Percentiles rank a stretch among this genome's conserved stretches.
Evolutionary conservation across 2,888 invertebrate genomes (phyloP).

Genomic region (Pachycephus smyrnensis): DNA sequence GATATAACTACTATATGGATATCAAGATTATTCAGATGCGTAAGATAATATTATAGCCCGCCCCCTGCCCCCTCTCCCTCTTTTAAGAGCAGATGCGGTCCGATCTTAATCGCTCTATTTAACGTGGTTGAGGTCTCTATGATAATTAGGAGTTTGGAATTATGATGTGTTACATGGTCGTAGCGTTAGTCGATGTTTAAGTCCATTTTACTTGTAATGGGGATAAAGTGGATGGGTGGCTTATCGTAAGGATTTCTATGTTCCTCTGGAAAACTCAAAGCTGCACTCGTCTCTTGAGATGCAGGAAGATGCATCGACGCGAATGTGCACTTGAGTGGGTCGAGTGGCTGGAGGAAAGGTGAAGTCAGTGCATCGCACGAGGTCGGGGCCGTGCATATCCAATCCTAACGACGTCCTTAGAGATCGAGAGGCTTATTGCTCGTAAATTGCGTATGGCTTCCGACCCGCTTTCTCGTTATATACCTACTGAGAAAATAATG

Average conservation of each 20-base stretch:
- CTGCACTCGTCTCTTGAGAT: conserved; percentile 19
- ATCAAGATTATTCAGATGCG: not conserved
- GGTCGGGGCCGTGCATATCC: conserved; percentile 61
- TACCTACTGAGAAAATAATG: conserved; percentile 15
- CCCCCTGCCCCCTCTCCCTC: too few relatives aligned
- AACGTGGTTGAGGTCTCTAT: not conserved
- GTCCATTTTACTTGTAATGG: not conserved
- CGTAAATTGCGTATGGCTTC: conserved; percentile 59
- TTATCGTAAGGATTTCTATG: not conserved
- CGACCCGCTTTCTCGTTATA: conserved; percentile 58
- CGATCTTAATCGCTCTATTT: not conserved
- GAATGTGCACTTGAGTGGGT: conserved; percentile 11
- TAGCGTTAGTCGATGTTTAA: not conserved
- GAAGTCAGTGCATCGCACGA: conserved; percentile 53
- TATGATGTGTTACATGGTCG: not conserved
- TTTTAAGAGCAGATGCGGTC: too few relatives aligned
- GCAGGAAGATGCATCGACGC: conserved; percentile 16
- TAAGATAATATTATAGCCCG: not conserved
- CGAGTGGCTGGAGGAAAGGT: conserved; percentile 44
- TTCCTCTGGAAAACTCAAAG: not conserved
- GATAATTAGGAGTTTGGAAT: not conserved
- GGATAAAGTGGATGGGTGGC: not conserved
- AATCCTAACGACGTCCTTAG: conserved; percentile 58
- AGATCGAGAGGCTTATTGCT: conserved; percentile 57
- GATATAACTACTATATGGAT: not conserved